A percentile compares a stretch with the other conserved stretches of the same genome.
These are phyloP conservation scores for Stenotaenia linearis DNA, from an alignment of 2,888 invertebrate species.

Conservation along the genomic window DNA sequence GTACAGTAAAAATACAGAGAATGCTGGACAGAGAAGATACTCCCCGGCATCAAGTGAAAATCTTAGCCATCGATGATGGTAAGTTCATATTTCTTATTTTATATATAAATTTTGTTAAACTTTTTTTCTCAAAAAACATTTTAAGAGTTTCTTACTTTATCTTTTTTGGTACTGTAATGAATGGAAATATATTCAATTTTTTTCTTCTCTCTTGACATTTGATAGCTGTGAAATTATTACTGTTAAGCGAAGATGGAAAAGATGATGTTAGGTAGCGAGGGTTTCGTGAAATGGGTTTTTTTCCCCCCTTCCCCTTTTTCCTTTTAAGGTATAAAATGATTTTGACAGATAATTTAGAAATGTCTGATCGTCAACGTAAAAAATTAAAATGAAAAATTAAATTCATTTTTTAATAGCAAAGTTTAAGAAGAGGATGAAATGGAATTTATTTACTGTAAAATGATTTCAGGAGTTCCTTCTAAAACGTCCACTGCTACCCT, in stretches of 20 bases:
- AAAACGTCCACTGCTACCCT: conserved; percentile 89
- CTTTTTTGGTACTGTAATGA: not conserved
- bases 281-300: not conserved
- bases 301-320: too few species aligned
- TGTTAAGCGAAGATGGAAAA: not conserved
- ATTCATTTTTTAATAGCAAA: too few species aligned
- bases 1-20: conserved; percentile 88
- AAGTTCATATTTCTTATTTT: not conserved
- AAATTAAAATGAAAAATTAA: too few species aligned
- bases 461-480: conserved; percentile 62
- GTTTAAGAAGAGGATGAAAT: too few species aligned
- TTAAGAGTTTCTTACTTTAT: not conserved
- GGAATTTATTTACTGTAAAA: not conserved
- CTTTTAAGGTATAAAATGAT: not conserved
- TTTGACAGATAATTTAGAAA: too few species aligned
- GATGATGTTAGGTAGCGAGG: not conserved
- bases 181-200: conserved; percentile 2
- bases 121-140: not conserved
- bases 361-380: not conserved
- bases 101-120: not conserved
- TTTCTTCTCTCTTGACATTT: not conserved
- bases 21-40: conserved; percentile 90
- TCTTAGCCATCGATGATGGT: conserved; percentile 87
- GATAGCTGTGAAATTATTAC: conserved; percentile 11
- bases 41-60: conserved; percentile 91